A percentile compares a stretch with the other conserved stretches of the same genome.
Conservation (phyloP, 2,888 invertebrate genomes). For the Andrena trimmerana region DNA sequence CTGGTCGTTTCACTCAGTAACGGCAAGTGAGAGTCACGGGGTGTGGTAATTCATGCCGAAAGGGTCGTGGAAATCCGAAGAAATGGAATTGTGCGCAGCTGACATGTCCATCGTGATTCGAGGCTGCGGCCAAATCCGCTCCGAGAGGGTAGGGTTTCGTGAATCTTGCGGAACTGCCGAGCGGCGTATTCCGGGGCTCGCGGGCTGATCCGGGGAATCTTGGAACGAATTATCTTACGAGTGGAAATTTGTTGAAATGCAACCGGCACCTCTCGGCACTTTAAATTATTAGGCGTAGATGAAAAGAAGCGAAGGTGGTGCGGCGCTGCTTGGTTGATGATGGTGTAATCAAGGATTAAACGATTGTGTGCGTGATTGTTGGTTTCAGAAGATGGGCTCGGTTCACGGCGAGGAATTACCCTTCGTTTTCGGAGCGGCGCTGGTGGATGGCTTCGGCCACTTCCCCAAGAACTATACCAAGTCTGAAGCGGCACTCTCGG, state of each 20-base stretch:
- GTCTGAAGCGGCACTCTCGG: conserved; percentile 93
- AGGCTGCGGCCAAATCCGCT: conserved; percentile 54
- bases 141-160: conserved; percentile 46
- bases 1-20: conserved; percentile 19
- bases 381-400: conserved; percentile 93
- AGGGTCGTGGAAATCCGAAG: conserved; percentile 47
- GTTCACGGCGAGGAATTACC: conserved; percentile 97
- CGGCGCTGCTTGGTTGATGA: too few relatives aligned
- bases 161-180: conserved; percentile 53
- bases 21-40: background rate
- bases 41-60: conserved; percentile 53
- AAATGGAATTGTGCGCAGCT: conserved; percentile 69
- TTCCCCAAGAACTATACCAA: conserved; percentile 96
- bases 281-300: too few relatives aligned
- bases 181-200: conserved; percentile 46
- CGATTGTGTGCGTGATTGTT: conserved; percentile 12
- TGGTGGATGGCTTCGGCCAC: conserved; percentile 93
- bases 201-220: conserved; percentile 14
- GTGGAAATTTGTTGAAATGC: too few relatives aligned
- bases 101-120: conserved; percentile 66
- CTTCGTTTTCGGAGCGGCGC: conserved; percentile 95
- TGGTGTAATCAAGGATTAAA: background rate
- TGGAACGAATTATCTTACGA: conserved; percentile 9
- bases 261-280: too few relatives aligned
- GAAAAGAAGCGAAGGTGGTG: too few relatives aligned